These are phyloP conservation scores for Vandiemenella viatica DNA, from an alignment of 2,888 invertebrate genomes.

Conservation along the genomic window DNA sequence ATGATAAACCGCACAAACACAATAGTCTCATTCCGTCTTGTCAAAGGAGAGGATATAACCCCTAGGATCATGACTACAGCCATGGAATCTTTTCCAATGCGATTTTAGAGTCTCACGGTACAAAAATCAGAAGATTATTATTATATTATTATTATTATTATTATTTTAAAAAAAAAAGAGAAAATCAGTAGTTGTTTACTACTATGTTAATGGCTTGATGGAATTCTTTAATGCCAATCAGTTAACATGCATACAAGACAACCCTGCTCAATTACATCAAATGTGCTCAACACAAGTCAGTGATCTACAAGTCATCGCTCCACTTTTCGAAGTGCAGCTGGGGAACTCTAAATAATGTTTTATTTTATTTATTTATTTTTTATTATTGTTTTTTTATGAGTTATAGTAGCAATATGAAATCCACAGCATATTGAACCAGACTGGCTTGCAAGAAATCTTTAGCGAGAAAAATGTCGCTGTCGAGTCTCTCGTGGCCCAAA, in stretches of 20 bases:
- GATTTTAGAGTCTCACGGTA: background rate
- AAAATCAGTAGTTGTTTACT: background rate
- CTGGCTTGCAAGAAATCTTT: background rate
- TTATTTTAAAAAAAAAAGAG: background rate
- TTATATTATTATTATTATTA: background rate
- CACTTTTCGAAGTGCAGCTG: background rate
- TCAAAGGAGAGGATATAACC: background rate
- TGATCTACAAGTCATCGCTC: background rate
- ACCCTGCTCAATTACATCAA: no score
- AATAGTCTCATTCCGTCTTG: background rate
- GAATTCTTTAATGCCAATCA: background rate
- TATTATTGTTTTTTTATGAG: no score
- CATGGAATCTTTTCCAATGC: constrained; percentile 1
- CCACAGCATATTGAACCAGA: background rate
- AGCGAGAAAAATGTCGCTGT: background rate
- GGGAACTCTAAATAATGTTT: background rate
- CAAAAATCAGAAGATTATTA: background rate
- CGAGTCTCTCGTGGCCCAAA: background rate
- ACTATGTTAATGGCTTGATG: background rate
- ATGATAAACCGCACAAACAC: background rate
- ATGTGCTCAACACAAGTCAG: background rate
- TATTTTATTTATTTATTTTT: background rate
- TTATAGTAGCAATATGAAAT: no score
- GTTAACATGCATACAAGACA: background rate
- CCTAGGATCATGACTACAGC: background rate